Conservation (phyloP, 2,888 invertebrate genomes). For the Cryptus viduatorius region DNA sequence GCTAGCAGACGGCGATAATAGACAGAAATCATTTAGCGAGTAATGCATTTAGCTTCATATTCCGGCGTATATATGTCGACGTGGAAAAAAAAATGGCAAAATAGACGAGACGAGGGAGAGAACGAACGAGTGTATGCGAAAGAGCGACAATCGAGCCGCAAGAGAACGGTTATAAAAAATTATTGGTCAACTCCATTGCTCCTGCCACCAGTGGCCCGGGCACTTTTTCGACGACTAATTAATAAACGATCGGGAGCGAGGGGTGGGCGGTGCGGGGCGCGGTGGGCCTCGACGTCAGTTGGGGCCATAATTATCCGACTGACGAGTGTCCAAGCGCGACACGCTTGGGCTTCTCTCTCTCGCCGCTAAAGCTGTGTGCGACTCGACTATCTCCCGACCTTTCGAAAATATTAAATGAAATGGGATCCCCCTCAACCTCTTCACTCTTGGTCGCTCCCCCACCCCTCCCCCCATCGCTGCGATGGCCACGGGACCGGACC, state of each 20-base stretch:
- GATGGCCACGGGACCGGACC: constrained; percentile 37
- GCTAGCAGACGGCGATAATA: constrained; percentile 6
- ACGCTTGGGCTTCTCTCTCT: background rate
- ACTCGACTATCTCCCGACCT: constrained; percentile 30
- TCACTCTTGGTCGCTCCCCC: background rate
- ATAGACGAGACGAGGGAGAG: constrained; percentile 10
- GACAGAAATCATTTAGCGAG: constrained; percentile 49
- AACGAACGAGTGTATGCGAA: constrained; percentile 20
- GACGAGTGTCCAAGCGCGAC: constrained; percentile 56
- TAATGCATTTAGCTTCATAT: constrained; percentile 47
- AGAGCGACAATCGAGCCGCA: background rate
- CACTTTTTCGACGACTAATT: constrained; percentile 67
- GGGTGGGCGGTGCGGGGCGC: background rate
- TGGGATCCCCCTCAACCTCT: constrained; percentile 35
- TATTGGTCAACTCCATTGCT: constrained; percentile 44
- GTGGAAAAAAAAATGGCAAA: background rate
- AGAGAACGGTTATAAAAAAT: constrained; percentile 42
- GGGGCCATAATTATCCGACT: constrained; percentile 63
- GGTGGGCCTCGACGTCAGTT: constrained; percentile 59
- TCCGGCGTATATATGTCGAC: constrained; percentile 20
- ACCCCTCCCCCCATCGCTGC: constrained; percentile 5
- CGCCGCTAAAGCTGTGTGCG: background rate
- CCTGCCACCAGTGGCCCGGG: constrained; percentile 10
- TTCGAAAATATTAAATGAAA: constrained; percentile 67
- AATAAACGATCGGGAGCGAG: constrained; percentile 66